Base-by-base conservation (phyloP, 2,888 invertebrate species). In the Eilema caniola region DNA sequence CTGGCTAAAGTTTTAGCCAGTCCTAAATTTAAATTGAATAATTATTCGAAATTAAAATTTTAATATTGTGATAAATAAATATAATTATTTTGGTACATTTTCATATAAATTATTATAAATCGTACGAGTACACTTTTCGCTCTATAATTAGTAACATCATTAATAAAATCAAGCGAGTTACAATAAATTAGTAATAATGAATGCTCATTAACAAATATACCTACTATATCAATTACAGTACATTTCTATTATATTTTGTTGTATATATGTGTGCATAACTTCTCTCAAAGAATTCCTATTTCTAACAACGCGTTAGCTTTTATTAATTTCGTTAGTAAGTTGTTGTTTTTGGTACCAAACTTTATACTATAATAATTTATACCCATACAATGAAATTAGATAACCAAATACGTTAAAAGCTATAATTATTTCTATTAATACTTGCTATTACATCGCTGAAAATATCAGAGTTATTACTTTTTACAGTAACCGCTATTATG, bases 381-480 rank as follows among this genome's bases (percentile, higher is more conserved):
- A 70, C 61, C 74, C 66, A 47, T 71, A 78, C 67, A 69, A 72
- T 66, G 57, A 68, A 71, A 64, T 53, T 28, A n/a, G 2, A 14
- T 24, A 37, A 37, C 20, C 24, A 37, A 37, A 23, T 62, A 53
- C 10, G 16, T 24, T 37, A 41, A 41, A 41, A 7, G 16, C 16
- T 41, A 20, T 23, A 37, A 24, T 16, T 37, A 8, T 24, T 62
- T 10, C 14, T 41, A 41, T 53, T 16, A 24, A 57, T 76, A 62
- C 65, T 57, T 75, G 59, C 11, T 62, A 24, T 66, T 65, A 61
- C 64, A 70, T 60, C 31, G 66, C 4, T 24, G 41, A 56, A 72
- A 66, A 60, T 66, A 59, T 10, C 59, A 37, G 12, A 59, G 24
- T 66, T 57, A 59, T 41, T 66, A 57, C 33, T 64, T 62, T 33